phyloP scores from a whole-genome alignment of 2,888 invertebrate genomes.

The Melieria omissa region DNA sequence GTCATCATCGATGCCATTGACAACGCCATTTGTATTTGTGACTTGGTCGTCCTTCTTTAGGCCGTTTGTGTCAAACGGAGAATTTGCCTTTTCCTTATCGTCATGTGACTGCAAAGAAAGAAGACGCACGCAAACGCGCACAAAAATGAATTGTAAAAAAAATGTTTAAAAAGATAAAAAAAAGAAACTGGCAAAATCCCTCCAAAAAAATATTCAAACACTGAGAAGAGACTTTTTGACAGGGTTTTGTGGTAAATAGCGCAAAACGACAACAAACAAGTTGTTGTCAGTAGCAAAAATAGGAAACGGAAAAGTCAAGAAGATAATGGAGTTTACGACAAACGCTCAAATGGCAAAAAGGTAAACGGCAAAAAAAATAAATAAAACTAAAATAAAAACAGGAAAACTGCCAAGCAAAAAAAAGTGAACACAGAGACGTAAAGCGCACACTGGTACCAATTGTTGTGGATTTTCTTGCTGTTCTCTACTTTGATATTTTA shows the following conservation, averaged over 20 bases:
- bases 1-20: conserved; percentile 85
- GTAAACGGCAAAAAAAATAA: background rate
- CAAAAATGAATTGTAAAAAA: conserved; percentile 13
- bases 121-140: conserved; percentile 9
- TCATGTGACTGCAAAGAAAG: conserved; percentile 60
- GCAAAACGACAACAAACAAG: background rate
- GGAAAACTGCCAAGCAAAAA: conserved; percentile 10
- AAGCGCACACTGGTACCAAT: background rate
- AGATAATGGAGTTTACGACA: background rate
- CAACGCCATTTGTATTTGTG: conserved; percentile 72
- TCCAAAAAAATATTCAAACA: conserved; percentile 8
- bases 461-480: too few species aligned
- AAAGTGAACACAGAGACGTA: background rate
- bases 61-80: conserved; percentile 68
- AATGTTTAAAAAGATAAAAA: conserved; percentile 12
- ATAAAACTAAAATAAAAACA: too few species aligned
- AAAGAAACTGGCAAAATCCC: background rate
- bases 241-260: too few species aligned
- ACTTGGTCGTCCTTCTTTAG: conserved; percentile 69
- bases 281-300: background rate
- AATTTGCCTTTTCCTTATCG: conserved; percentile 71
- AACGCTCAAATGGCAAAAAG: background rate
- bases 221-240: background rate
- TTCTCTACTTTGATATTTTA: background rate
- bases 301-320: conserved; percentile 1